phyloP scores from a whole-genome alignment of 2,797 vertebrate species.

The Channa striata region DNA sequence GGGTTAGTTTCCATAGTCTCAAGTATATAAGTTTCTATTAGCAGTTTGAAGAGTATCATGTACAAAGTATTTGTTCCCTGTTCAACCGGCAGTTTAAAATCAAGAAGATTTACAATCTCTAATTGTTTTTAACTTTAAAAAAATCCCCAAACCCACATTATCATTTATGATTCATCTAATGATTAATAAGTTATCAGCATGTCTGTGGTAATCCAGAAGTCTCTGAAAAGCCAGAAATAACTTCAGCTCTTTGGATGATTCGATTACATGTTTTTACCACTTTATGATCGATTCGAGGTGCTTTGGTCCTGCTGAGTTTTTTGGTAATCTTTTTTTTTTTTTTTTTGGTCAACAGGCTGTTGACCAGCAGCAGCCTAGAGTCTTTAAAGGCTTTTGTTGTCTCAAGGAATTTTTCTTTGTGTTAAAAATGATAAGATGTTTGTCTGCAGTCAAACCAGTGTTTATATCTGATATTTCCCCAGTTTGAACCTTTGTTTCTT shows the following conservation, averaged over 20 bases:
- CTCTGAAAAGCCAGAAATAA: not conserved
- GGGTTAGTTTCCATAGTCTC: not conserved
- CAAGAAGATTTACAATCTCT: not conserved
- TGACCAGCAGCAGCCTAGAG: not conserved
- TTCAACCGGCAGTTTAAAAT: not conserved
- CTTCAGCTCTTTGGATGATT: not conserved
- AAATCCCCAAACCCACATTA: not conserved
- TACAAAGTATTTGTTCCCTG: not conserved
- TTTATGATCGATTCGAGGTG: not conserved
- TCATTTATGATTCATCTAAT: not conserved
- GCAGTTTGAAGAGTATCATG: not conserved
- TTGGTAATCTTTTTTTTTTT: not conserved
- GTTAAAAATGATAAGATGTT: not conserved
- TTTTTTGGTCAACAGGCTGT: too few relatives aligned
- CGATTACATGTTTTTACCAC: not conserved
- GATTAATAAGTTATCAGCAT: not conserved
- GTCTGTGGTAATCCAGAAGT: too few relatives aligned
- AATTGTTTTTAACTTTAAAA: not conserved
- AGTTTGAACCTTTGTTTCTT: not conserved
- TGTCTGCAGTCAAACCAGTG: not conserved
- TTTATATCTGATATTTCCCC: slow-evolving; percentile 1
- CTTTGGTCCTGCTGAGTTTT: not conserved
- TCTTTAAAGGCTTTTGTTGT: not conserved
- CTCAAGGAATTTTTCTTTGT: not conserved
- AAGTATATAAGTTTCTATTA: not conserved